A percentile compares a stretch with the other conserved stretches of the same genome.
phyloP scores from a whole-genome alignment of 2,113 vertebrate genomes.

The Muscicapa adusta region DNA sequence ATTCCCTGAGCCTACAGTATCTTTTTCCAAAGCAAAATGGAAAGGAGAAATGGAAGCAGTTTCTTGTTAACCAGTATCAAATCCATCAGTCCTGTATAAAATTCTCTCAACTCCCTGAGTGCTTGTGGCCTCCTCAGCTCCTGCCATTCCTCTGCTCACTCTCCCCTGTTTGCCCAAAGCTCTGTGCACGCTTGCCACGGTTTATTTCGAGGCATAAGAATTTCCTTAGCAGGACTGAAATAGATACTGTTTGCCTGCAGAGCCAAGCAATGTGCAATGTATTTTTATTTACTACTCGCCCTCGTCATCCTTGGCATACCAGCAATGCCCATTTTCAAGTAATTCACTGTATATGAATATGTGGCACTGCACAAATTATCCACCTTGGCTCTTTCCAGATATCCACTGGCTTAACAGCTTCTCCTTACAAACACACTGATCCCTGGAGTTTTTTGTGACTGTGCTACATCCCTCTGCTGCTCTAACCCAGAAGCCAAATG shows the following conservation, averaged over 20 bases:
- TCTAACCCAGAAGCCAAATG: not conserved
- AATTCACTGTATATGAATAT: not conserved
- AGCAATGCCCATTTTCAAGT: not conserved
- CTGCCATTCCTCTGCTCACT: not conserved
- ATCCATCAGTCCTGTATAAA: not conserved
- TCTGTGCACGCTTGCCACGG: not conserved
- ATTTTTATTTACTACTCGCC: conserved; percentile 46
- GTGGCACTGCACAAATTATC: not conserved
- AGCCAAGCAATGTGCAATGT: conserved; percentile 5
- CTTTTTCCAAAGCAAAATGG: not conserved
- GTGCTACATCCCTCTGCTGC: not conserved
- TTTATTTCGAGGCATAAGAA: conserved; percentile 51
- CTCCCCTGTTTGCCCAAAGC: not conserved
- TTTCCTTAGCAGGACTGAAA: conserved; percentile 49
- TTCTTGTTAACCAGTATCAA: not conserved
- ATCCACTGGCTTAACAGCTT: not conserved
- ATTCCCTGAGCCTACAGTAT: not conserved
- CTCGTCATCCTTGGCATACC: not conserved
- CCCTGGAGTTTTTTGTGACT: not conserved
- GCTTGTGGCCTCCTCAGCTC: not conserved
- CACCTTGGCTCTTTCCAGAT: not conserved
- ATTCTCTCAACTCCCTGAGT: not conserved
- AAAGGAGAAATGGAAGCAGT: not conserved
- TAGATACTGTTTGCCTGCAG: conserved; percentile 27
- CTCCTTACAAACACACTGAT: not conserved